phyloP scores from a whole-genome alignment of 2,797 vertebrate species.

The Salmo trutta region DNA sequence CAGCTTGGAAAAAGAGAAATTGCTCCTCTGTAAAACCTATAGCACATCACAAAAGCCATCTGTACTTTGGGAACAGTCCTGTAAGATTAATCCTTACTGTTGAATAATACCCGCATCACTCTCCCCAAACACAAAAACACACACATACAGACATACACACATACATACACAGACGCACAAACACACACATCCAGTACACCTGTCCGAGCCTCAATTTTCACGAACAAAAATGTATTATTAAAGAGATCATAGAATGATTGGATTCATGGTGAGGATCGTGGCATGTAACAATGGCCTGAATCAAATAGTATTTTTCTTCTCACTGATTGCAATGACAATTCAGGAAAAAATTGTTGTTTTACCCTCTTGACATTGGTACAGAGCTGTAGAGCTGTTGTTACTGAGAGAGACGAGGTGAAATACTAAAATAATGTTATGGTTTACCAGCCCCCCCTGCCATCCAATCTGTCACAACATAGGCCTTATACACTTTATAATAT shows the following conservation, averaged over 20 bases:
- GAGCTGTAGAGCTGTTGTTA: background rate
- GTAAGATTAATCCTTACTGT: conserved; percentile 40
- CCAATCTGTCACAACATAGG: background rate
- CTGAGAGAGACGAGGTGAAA: conserved; percentile 38
- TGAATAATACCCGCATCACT: conserved; percentile 3
- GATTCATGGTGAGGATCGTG: conserved; percentile 31
- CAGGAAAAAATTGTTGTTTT: background rate
- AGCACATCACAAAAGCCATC: conserved; percentile 62
- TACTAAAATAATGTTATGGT: conserved; percentile 40
- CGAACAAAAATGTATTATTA: conserved; percentile 22
- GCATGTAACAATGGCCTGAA: conserved; percentile 13
- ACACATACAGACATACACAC: conserved; percentile 18
- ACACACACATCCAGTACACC: background rate
- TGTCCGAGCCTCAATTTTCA: conserved; percentile 19
- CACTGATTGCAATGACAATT: background rate
- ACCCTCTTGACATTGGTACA: background rate
- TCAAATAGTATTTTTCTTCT: background rate
- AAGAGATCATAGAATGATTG: conserved; percentile 42
- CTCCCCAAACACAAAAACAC: background rate
- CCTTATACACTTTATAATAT: too few species aligned
- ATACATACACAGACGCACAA: conserved; percentile 1
- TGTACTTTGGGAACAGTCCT: conserved; percentile 57
- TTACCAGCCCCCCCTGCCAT: conserved; percentile 12
- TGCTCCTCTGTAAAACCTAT: conserved; percentile 63
- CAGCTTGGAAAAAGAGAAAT: conserved; percentile 57